Percentiles rank a stretch among this genome's conserved stretches.
Evolutionary conservation across 1,140 invertebrate species (phyloP).

Genomic region (Propsilocerus akamusi): DNA sequence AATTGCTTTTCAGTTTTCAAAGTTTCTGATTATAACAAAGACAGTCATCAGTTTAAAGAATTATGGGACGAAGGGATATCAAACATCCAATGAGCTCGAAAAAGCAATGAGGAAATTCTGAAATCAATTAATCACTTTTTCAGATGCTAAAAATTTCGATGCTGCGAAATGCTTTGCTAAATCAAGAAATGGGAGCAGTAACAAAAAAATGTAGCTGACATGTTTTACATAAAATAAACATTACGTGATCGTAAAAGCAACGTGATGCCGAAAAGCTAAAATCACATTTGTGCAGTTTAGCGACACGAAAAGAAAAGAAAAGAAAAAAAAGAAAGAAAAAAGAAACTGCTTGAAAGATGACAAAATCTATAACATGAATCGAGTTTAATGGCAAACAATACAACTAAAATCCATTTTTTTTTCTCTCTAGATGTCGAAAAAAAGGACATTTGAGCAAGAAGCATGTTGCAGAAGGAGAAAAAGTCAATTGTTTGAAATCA

Average conservation of each 20-base stretch:
- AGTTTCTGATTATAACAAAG: too few species aligned
- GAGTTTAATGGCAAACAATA: background rate
- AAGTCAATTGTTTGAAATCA: background rate
- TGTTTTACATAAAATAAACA: constrained; percentile 4
- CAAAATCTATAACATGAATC: background rate
- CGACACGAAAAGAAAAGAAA: background rate
- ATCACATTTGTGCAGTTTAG: background rate
- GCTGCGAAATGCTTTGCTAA: too few species aligned
- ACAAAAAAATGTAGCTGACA: background rate
- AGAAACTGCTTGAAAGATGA: background rate
- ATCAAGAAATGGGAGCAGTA: too few species aligned
- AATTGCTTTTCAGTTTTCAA: too few species aligned
- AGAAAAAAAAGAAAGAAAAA: background rate
- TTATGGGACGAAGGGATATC: too few species aligned
- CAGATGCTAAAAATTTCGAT: too few species aligned
- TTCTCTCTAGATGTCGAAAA: background rate
- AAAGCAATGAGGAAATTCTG: background rate
- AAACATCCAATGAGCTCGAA: too few species aligned
- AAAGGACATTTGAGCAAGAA: background rate
- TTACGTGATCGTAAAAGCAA: background rate
- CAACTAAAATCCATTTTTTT: background rate
- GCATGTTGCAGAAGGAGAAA: background rate
- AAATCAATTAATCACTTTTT: background rate
- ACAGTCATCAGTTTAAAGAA: too few species aligned
- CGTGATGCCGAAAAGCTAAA: background rate